Evolutionary conservation across 2,113 vertebrate genomes (phyloP).

Genomic region (Albula goreensis): DNA sequence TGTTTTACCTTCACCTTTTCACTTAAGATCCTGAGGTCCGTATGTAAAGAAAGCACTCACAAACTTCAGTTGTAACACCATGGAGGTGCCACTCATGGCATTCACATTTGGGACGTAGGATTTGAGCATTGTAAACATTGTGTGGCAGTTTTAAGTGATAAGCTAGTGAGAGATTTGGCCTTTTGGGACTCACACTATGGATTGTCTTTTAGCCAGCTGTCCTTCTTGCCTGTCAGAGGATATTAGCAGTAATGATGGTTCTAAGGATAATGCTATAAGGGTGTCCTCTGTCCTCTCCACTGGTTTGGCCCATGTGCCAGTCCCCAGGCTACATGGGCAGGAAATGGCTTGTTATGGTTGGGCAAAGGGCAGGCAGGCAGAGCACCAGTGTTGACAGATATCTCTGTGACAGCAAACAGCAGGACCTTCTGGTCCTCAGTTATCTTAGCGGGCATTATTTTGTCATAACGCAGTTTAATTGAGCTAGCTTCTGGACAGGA

Average conservation of each 20-base stretch:
- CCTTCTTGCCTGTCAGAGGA: background rate
- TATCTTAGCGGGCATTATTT: background rate
- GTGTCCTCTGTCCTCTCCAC: background rate
- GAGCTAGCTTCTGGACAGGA: background rate
- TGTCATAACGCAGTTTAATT: background rate
- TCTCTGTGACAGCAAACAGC: background rate
- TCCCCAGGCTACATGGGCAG: background rate
- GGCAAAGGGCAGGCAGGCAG: conserved; percentile 30
- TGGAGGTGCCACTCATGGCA: background rate
- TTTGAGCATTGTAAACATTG: background rate
- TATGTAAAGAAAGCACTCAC: background rate
- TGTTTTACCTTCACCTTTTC: background rate
- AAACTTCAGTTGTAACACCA: background rate
- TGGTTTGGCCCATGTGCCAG: background rate
- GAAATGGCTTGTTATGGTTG: conserved; percentile 14
- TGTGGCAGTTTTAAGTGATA: background rate
- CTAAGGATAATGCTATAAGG: background rate
- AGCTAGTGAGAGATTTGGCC: background rate
- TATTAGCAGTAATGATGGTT: background rate
- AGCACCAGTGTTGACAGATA: background rate
- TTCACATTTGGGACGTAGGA: background rate
- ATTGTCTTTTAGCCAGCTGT: background rate
- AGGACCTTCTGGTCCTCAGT: background rate
- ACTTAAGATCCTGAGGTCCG: background rate
- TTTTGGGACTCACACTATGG: background rate